Evolutionary conservation across 2,888 invertebrate species (phyloP), one percentile per base, ranked within the genome.

Genomic region (Epirrita christyi): DNA sequence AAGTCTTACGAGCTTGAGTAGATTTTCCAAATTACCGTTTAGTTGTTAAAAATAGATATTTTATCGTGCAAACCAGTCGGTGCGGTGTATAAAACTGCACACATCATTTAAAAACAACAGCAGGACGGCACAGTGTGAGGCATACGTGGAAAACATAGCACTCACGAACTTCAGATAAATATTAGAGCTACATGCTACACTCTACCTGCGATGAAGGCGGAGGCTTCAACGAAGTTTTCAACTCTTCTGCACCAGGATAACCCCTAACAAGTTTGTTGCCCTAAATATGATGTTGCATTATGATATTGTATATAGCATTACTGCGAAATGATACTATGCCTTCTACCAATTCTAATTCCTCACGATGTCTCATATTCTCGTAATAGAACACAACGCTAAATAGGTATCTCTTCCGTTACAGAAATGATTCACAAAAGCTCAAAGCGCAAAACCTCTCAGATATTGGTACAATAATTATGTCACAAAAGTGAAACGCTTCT

Each of bases 401-500:
- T 21, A 21, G 8, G 32, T 7, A 7, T 14, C 38, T 11, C 38
- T 11, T 53, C 43, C 46, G 27, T 38, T 51, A 38, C 51, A 37
- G 47, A 59, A 61, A 58, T 58, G 55, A 45, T 57, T 60, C 49
- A 48, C 48, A 48, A 55, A 58, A 60, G 48, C 57, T 63, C 64
- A 56, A 60, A 61, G 63, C 51, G 47, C n/a, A 57, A 57, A 55
- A 42, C 46, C 49, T 48, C 59, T 56, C 46, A 56, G 56, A 59
- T 60, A 67, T 67, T 61, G 59, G 63, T 52, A 61, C 61, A 61
- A n/a, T n/a, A n/a, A 67, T 63, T 64, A 67, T 63, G 63, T 64
- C 61, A 67, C 64, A 60, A 50, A 61, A 63, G 56, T 55, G 47
- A 58, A 61, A 57, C 42, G 46, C 8, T 46, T 51, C 64, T 64